Evolutionary conservation across 2,888 invertebrate genomes (phyloP).

Genomic region (Cryptocephalus moraei): DNA sequence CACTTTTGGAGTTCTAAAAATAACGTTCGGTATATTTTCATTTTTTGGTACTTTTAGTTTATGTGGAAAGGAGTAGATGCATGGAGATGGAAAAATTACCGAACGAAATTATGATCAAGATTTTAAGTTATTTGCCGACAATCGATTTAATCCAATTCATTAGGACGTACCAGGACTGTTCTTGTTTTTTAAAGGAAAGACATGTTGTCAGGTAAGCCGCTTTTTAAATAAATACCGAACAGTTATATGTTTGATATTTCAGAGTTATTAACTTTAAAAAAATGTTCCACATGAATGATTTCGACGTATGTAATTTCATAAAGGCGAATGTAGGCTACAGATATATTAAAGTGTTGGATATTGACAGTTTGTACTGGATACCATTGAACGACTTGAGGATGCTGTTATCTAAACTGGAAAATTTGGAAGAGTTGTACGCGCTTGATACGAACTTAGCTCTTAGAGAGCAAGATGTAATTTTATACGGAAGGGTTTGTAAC

Average conservation of each 20-base stretch:
- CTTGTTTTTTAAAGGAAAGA: conserved; percentile 2
- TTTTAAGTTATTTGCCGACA: conserved; percentile 1
- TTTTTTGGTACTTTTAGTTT: too few species aligned
- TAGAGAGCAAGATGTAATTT: conserved; percentile 3
- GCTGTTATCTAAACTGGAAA: conserved; percentile 7
- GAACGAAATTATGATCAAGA: background rate
- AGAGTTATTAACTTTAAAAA: background rate
- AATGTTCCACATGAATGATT: conserved; percentile 6
- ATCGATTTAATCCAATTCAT: background rate
- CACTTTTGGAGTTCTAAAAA: too few species aligned
- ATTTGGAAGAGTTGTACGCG: conserved; percentile 10
- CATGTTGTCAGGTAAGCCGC: conserved; percentile 3
- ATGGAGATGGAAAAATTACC: conserved; percentile 1
- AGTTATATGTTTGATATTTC: background rate
- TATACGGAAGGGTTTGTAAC: conserved; percentile 5
- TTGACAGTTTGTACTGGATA: conserved; percentile 13
- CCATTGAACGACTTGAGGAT: conserved; percentile 7
- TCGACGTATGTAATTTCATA: conserved; percentile 9
- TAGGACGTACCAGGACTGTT: background rate
- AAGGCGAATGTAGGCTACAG: conserved; percentile 6
- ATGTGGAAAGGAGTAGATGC: too few species aligned
- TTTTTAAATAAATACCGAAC: too few species aligned
- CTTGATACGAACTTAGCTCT: conserved; percentile 12
- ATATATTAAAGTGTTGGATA: conserved; percentile 9
- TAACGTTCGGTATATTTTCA: too few species aligned